Base-by-base conservation (phyloP, 1,140 invertebrate genomes). In the Stenopsyche tienmushanensis region DNA sequence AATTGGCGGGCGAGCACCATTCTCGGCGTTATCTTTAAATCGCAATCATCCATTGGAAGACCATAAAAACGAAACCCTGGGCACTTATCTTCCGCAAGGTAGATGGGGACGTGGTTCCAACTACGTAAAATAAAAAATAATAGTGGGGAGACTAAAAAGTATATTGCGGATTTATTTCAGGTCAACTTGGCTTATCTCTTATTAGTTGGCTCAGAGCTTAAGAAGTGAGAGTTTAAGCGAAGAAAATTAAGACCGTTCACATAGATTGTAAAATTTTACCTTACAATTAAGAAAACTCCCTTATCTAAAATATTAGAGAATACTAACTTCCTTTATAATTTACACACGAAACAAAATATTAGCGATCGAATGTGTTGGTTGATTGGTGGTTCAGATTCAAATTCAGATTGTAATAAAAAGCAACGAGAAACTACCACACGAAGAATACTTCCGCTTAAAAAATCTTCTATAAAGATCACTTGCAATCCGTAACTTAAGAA, bases 101-200 rank as follows among this genome's bases (percentile, higher is more conserved):
- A 41, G 13, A 15, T 42, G 52, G 1, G 26, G 47, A 55, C 25
- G 55, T 47, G 44, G 44, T 13, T 34, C 13, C 5, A 58, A 58
- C 20, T n/a, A 39, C 18, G 29, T 39, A 45, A 58, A 57, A 57
- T 34, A 53, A 53, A 55, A 55, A 55, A 24, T 55, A 55, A 55
- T 55, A 55, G 52, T 34, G 24, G 17, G 47, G 17, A 18, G 44
- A 18, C 8, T 8, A 18, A 18, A 8, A 17, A 15, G 18, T 47
- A 10, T 47, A 5, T 64, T 25, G 2, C 29, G 55, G 66, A 69
- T 65, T 69, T 65, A 65, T 69, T 59, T 45, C 26, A 29, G 66
- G 66, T 60, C 66, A 62, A 58, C 47, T 47, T 39, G 57, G 57
- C 66, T 69, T 69, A 69, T 69, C 66, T 45, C 45, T 34, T 45